These are phyloP conservation scores for Corynorhinus townsendii DNA, from an alignment of 2,113 vertebrate species.

Conservation along the genomic window DNA sequence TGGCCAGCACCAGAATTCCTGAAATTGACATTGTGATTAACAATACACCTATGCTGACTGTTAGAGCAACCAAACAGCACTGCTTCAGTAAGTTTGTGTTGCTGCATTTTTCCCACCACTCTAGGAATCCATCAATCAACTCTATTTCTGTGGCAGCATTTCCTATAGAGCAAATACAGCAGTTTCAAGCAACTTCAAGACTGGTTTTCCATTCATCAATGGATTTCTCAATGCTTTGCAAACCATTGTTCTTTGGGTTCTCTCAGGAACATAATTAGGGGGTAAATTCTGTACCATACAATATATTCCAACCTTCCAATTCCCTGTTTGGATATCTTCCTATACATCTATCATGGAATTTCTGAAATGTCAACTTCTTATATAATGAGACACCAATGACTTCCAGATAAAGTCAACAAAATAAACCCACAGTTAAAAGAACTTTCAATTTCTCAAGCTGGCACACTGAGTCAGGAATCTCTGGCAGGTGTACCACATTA, in stretches of 20 bases:
- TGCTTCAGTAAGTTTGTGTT: neutral
- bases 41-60: neutral
- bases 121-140: neutral
- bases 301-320: neutral
- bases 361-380: neutral
- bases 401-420: neutral
- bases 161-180: neutral
- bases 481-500: neutral
- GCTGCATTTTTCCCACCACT: neutral
- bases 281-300: neutral
- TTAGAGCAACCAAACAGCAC: neutral
- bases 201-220: neutral
- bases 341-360: neutral
- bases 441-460: neutral
- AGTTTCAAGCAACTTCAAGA: neutral
- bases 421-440: neutral
- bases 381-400: neutral
- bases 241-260: neutral
- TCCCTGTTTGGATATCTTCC: neutral
- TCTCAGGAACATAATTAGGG: neutral
- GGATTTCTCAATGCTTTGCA: neutral
- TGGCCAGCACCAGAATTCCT: neutral
- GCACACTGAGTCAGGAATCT: neutral
- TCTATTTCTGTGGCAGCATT: neutral
- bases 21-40: neutral